Percentiles rank a stretch among this genome's conserved stretches.
These are phyloP conservation scores for Apostichopus japonicus DNA, from an alignment of 35 echinoderm and acorn worm genomes.

Conservation along the genomic window DNA sequence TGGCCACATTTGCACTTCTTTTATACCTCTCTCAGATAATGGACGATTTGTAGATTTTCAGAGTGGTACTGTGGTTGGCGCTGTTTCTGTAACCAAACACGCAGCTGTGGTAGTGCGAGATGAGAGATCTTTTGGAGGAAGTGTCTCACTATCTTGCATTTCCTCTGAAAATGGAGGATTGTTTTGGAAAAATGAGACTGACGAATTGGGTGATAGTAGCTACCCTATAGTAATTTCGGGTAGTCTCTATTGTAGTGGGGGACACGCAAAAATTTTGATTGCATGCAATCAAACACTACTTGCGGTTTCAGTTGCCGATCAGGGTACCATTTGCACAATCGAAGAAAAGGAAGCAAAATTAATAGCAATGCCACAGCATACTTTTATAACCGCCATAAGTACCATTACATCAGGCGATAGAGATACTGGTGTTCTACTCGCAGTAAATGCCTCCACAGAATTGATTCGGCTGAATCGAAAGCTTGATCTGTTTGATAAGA, in stretches of 20 bases:
- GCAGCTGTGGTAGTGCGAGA: conserved; percentile 23
- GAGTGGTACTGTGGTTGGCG: conserved; percentile 20
- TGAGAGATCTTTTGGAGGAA: background rate
- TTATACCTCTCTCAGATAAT: background rate
- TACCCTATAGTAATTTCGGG: conserved; percentile 3
- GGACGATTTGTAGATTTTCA: conserved; percentile 27
- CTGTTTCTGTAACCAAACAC: background rate
- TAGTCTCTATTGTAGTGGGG: background rate
- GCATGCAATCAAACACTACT: background rate
- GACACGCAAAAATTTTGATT: conserved; percentile 16
- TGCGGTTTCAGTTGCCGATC: background rate
- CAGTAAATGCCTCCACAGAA: conserved; percentile 5
- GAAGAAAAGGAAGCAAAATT: background rate
- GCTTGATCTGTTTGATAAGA: background rate
- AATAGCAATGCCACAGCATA: background rate
- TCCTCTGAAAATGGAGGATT: background rate
- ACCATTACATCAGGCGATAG: conserved; percentile 4
- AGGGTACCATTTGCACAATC: conserved; percentile 19
- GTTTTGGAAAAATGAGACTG: background rate
- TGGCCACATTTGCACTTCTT: background rate
- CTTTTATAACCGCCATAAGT: background rate
- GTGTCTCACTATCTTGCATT: conserved; percentile 1
- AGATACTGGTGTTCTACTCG: conserved; percentile 5
- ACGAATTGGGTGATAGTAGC: background rate
- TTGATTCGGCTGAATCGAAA: background rate